Evolutionary conservation across 2,888 invertebrate genomes (phyloP), one percentile per base, ranked within the genome.

Genomic region (Exocentrus adspersus): DNA sequence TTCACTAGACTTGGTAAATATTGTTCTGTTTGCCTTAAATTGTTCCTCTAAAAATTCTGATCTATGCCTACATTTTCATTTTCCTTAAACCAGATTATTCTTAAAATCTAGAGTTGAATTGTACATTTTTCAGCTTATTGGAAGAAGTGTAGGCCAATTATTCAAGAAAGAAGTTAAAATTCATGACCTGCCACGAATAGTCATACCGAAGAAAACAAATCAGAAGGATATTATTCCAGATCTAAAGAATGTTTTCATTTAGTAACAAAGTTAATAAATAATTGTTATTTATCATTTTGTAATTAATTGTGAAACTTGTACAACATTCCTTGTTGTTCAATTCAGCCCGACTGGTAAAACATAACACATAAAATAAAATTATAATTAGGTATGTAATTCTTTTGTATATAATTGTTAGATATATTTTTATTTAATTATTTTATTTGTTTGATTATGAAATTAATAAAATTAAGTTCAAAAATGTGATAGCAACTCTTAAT

Each of bases 81-180:
- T n/a, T n/a, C n/a, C n/a, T n/a, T n/a, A n/a, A n/a, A n/a, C n/a
- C n/a, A n/a, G n/a, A n/a, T n/a, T n/a, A n/a, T n/a, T n/a, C n/a
- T n/a, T n/a, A n/a, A n/a, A n/a, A n/a, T n/a, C n/a, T n/a, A n/a
- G n/a, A n/a, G n/a, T n/a, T n/a, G n/a, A n/a, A n/a, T n/a, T n/a
- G n/a, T n/a, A n/a, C n/a, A 24, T 70, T 72, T 85, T 84, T 6
- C 84, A 92, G 90, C 83, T 95, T 64, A 91, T 94, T 75, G 94
- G 94, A 0, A 87, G 91, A 74, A 95, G 92, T 84, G 87, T 96
- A 20, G 93, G 94, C 20, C 93, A 96, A 80, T 84, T 93, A 66
- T 96, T 96, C 83, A 91, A 92, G 72, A 92, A 94, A 76, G 93
- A 95, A 81, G 91, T 94, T 9, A 90, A 91, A 82, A 95, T 96